Evolutionary conservation across 2,888 invertebrate genomes (phyloP).

Genomic region (Apodemia zela): DNA sequence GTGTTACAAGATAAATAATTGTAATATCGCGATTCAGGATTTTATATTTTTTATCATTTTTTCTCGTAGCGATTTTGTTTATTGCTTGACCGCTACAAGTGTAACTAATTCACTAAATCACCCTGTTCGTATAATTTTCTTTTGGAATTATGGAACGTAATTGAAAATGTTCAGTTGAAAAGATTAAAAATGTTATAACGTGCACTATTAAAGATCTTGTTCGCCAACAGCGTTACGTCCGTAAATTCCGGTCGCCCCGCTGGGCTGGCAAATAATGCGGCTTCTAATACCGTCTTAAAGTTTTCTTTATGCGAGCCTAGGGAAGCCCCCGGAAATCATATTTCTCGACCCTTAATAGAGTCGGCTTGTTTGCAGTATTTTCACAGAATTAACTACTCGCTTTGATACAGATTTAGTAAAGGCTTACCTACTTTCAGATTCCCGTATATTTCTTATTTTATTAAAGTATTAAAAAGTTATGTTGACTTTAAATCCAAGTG

Average conservation of each 20-base stretch:
- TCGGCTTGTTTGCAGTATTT: constrained; percentile 50
- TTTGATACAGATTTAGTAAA: constrained; percentile 22
- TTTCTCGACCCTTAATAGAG: constrained; percentile 47
- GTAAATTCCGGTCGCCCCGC: constrained; percentile 37
- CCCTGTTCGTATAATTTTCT: background rate
- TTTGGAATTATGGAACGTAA: background rate
- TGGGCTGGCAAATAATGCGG: constrained; percentile 40
- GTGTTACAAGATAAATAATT: too few relatives aligned
- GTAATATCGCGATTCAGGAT: too few relatives aligned
- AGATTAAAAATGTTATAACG: constrained; percentile 9
- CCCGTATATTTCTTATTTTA: background rate
- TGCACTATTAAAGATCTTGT: constrained; percentile 10
- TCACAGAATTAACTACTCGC: constrained; percentile 38
- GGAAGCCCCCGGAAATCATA: constrained; percentile 36
- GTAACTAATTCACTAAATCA: too few relatives aligned
- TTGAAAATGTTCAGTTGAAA: background rate
- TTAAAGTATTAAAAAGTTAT: constrained; percentile 9
- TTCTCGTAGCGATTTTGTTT: too few relatives aligned
- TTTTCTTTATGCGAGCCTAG: constrained; percentile 42
- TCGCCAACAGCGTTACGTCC: constrained; percentile 25
- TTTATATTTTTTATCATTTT: too few relatives aligned
- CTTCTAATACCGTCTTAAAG: constrained; percentile 50
- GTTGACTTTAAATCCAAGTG: background rate
- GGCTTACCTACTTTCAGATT: background rate
- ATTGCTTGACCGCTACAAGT: too few relatives aligned